A percentile compares a stretch with the other conserved stretches of the same genome.
phyloP scores from a whole-genome alignment of 2,888 invertebrate genomes.

The Drosophila meridiana region DNA sequence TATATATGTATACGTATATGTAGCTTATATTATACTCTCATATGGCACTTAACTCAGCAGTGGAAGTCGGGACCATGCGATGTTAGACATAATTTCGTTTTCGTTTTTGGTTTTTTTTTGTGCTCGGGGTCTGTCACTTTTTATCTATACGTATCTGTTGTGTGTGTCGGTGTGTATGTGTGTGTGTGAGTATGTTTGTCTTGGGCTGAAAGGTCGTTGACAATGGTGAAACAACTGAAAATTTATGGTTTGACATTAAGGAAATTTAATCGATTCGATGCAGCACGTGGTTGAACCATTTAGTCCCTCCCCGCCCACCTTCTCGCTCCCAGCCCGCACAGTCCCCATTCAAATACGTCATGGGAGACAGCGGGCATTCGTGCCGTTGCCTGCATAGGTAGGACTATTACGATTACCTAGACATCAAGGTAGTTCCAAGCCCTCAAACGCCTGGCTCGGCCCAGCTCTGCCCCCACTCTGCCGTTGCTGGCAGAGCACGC shows the following conservation, averaged over 20 bases:
- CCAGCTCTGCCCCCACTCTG: background rate
- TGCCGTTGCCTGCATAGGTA: slow-evolving; percentile 31
- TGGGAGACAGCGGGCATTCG: slow-evolving; percentile 46
- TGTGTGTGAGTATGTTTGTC: slow-evolving; percentile 16
- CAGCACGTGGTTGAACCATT: slow-evolving; percentile 49
- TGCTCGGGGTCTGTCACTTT: slow-evolving; percentile 19
- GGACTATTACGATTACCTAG: slow-evolving; percentile 4
- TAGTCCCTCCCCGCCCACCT: slow-evolving; percentile 8
- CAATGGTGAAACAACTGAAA: slow-evolving; percentile 62
- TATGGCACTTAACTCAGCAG: slow-evolving; percentile 64
- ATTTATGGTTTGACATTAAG: slow-evolving; percentile 76
- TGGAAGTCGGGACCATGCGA: slow-evolving; percentile 58
- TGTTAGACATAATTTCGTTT: slow-evolving; percentile 67
- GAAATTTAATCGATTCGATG: slow-evolving; percentile 74
- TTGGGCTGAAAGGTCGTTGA: slow-evolving; percentile 64
- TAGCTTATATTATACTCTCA: slow-evolving; percentile 56
- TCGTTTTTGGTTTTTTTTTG: slow-evolving; percentile 36
- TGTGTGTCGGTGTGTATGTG: slow-evolving; percentile 11
- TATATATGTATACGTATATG: slow-evolving; percentile 21
- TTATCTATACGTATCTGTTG: slow-evolving; percentile 14
- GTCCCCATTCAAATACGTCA: background rate
- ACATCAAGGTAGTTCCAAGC: background rate
- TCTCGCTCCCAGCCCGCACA: background rate
- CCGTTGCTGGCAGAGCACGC: slow-evolving; percentile 28
- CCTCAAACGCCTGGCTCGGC: background rate